phyloP scores from a whole-genome alignment of 2,888 invertebrate species.

The Yponomeuta evonymella region DNA sequence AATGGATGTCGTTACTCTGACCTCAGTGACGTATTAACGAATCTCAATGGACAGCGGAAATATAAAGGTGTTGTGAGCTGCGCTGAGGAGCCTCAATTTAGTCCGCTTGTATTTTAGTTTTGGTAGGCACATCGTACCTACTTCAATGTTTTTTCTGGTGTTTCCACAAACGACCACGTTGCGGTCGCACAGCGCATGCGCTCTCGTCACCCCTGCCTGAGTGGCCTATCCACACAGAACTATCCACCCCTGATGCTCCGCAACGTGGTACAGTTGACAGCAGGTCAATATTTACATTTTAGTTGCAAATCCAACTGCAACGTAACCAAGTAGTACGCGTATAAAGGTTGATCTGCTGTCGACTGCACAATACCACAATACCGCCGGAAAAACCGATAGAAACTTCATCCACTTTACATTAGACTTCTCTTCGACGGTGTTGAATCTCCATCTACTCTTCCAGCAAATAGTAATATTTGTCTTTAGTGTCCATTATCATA shows the following conservation, averaged over 20 bases:
- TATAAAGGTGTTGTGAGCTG: slow-evolving; percentile 31
- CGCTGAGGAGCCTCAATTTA: neutral
- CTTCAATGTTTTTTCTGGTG: neutral
- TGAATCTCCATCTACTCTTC: too few species aligned
- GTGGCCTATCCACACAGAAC: neutral
- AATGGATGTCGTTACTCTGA: slow-evolving; percentile 58
- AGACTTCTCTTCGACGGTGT: too few species aligned
- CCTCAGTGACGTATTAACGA: slow-evolving; percentile 37
- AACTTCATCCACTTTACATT: too few species aligned
- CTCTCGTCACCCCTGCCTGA: slow-evolving; percentile 4
- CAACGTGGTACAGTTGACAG: slow-evolving; percentile 3
- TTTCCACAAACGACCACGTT: neutral
- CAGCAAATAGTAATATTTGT: too few species aligned
- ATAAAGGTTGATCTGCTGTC: too few species aligned
- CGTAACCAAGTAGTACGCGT: too few species aligned
- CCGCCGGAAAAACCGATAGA: too few species aligned
- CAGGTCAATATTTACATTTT: too few species aligned
- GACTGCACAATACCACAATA: too few species aligned
- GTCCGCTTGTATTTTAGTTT: neutral
- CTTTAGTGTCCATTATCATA: too few species aligned
- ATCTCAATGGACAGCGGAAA: slow-evolving; percentile 47
- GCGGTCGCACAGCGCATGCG: slow-evolving; percentile 17
- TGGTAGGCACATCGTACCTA: neutral
- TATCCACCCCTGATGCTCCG: slow-evolving; percentile 42
- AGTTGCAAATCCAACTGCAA: too few species aligned